phyloP scores from a whole-genome alignment of 1,140 invertebrate genomes.

The Ooceraea biroi region DNA sequence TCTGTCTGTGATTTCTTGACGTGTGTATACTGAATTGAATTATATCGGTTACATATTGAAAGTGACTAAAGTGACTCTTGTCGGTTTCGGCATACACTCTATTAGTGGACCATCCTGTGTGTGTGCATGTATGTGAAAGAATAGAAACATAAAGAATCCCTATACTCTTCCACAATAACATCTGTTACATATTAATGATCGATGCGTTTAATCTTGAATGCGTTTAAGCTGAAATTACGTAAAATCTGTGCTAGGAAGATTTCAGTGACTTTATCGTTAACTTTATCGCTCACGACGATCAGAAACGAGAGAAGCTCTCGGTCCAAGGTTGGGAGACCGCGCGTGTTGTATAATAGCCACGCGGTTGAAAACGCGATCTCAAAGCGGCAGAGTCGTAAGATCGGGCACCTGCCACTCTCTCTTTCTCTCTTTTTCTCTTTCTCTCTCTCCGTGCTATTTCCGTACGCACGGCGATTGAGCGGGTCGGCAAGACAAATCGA shows the following conservation, averaged over 20 bases:
- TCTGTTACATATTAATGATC: too few species aligned
- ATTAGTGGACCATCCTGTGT: not conserved
- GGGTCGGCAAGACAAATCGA: slow-evolving; percentile 54
- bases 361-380: slow-evolving; percentile 52
- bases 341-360: slow-evolving; percentile 69
- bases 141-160: too few species aligned
- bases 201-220: not conserved
- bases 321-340: slow-evolving; percentile 69
- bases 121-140: too few species aligned
- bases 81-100: too few species aligned
- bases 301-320: slow-evolving; percentile 63
- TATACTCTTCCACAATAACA: too few species aligned
- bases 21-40: too few species aligned
- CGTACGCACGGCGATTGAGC: slow-evolving; percentile 48
- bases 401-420: slow-evolving; percentile 37
- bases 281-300: slow-evolving; percentile 7
- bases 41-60: too few species aligned
- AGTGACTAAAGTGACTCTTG: too few species aligned
- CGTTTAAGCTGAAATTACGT: not conserved
- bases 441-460: slow-evolving; percentile 66
- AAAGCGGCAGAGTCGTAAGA: slow-evolving; percentile 68
- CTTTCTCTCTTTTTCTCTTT: not conserved
- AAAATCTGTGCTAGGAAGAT: not conserved
- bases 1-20: too few species aligned
- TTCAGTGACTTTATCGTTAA: not conserved